phyloP scores from a whole-genome alignment of 1,140 invertebrate species.

The Epicauta chinensis region DNA sequence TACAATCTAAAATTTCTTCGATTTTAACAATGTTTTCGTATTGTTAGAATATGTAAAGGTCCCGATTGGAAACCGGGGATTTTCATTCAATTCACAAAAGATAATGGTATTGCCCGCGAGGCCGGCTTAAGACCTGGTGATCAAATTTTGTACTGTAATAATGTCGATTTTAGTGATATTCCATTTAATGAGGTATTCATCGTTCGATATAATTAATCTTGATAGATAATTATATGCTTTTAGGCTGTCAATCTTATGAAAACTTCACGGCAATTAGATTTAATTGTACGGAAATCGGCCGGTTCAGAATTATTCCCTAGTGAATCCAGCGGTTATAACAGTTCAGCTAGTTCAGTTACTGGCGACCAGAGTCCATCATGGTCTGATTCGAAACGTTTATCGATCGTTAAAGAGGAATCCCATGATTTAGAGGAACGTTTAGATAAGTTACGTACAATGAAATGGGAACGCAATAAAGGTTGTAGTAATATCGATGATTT shows the following conservation, averaged over 20 bases:
- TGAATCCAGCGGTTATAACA: constrained; percentile 74
- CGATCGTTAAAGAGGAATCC: constrained; percentile 61
- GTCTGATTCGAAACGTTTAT: constrained; percentile 56
- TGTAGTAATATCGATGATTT: constrained; percentile 39
- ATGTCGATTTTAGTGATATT: constrained; percentile 67
- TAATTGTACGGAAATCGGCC: constrained; percentile 64
- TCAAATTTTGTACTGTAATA: constrained; percentile 88
- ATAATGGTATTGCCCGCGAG: constrained; percentile 77
- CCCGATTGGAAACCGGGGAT: constrained; percentile 80
- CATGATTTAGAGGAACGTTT: constrained; percentile 46
- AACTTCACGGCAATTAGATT: constrained; percentile 62
- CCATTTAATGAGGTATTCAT: constrained; percentile 68
- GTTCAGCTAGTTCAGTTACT: constrained; percentile 68
- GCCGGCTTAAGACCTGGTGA: constrained; percentile 85
- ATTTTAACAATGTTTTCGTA: background rate
- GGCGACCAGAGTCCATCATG: constrained; percentile 62
- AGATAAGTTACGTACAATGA: constrained; percentile 29
- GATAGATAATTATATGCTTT: constrained; percentile 11
- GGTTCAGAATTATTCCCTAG: constrained; percentile 70
- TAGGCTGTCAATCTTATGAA: constrained; percentile 73
- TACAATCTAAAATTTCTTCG: background rate
- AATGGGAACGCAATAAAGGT: constrained; percentile 18
- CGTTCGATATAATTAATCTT: constrained; percentile 2
- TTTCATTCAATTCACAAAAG: constrained; percentile 86
- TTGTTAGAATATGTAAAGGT: constrained; percentile 69